Conservation (phyloP, 2,797 vertebrate genomes). For the Molossus alvarezi region DNA sequence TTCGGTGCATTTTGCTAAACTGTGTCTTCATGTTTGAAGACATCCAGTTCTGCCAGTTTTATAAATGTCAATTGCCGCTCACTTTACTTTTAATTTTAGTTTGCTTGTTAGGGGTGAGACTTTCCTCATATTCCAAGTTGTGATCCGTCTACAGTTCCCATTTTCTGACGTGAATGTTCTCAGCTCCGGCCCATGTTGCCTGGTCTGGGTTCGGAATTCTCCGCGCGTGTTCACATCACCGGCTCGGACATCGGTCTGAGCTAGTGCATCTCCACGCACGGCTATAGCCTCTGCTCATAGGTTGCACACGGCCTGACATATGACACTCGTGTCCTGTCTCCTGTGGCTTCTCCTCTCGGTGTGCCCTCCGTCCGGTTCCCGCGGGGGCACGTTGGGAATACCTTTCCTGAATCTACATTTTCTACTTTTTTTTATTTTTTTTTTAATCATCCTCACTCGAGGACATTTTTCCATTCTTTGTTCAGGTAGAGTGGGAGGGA, state of each 20-base stretch:
- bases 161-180: neutral
- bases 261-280: neutral
- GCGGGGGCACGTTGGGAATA: neutral
- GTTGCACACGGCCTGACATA: neutral
- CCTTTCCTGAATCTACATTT: neutral
- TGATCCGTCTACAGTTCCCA: neutral
- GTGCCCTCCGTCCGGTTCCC: neutral
- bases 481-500: too few species aligned
- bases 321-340: neutral
- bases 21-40: constrained; percentile 54
- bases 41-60: constrained; percentile 49
- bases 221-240: neutral
- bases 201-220: neutral
- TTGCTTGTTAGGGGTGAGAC: neutral
- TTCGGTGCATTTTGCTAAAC: constrained; percentile 44
- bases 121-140: neutral
- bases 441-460: too few species aligned
- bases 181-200: neutral
- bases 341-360: neutral
- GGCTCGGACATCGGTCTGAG: neutral
- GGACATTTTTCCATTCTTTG: too few species aligned
- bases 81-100: constrained; percentile 14
- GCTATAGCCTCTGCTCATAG: neutral
- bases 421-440: too few species aligned
- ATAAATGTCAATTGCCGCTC: constrained; percentile 2